Percentiles rank a stretch among this genome's conserved stretches.
Evolutionary conservation across 2,113 vertebrate species (phyloP).

Genomic region (Alethe diademata): DNA sequence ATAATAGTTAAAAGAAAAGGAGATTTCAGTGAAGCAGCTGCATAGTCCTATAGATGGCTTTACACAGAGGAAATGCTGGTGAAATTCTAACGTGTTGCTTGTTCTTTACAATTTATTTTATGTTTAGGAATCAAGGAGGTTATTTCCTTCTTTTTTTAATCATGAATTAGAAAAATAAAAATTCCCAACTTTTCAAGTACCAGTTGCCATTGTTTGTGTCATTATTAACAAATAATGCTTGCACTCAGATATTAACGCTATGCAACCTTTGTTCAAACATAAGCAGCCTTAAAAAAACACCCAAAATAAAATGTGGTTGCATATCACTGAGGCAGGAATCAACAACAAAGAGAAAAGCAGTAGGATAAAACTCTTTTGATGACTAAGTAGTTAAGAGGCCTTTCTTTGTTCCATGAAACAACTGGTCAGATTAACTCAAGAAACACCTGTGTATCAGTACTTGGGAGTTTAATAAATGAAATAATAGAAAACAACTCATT

Average conservation of each 20-base stretch:
- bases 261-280: not conserved
- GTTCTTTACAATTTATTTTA: not conserved
- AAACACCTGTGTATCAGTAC: not conserved
- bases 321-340: not conserved
- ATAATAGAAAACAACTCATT: not conserved
- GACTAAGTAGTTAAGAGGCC: not conserved
- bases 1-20: not conserved
- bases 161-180: not conserved
- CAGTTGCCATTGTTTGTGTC: not conserved
- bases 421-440: not conserved
- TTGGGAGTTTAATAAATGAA: not conserved
- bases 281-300: not conserved
- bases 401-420: not conserved
- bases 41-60: not conserved
- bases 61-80: not conserved
- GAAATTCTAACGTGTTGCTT: not conserved
- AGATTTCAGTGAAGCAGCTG: not conserved
- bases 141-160: not conserved
- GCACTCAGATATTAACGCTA: not conserved
- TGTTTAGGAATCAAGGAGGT: not conserved
- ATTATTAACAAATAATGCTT: not conserved
- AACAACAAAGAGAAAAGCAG: not conserved
- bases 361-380: not conserved
- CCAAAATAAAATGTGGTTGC: not conserved
- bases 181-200: not conserved